Evolutionary conservation across 2,797 vertebrate species (phyloP), one percentile per base, ranked within the genome.

Genomic region (Thaleichthys pacificus): DNA sequence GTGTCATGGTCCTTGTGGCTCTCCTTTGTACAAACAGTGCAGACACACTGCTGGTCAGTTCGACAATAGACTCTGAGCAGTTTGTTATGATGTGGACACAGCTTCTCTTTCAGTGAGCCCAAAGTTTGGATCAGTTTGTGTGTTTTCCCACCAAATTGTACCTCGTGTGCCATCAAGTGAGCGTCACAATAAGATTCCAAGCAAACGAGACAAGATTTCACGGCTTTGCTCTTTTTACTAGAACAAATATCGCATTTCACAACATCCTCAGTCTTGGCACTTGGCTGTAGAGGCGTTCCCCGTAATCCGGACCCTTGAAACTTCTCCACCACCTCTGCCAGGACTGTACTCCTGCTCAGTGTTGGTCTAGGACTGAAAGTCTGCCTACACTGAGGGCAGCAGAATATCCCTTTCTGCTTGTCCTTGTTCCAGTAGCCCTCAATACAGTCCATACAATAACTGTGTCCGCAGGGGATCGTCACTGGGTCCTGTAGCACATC

Each of bases 401-500:
- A 89, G 87, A 84, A 90, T 26, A 84, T 87, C 2, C 80, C 75
- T 26, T 86, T 91, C 69, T 88, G 83, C 58, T 89, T 90, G 2
- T 73, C 21, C 73, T 88, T 69, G 73, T 81, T 87, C 93, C 93
- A 94, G 85, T 91, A 93, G 69, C 91, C 89, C 5, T 91, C 89
- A 5, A 94, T 92, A 28, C 93, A 94, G 35, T 76, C 82, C 88
- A 91, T 64, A 3, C 92, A 94, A 62, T 92, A 92, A 71, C 90
- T 92, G 84, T 92, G 91, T 65, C 92, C 92, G 3, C 92, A 93
- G 3, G 93, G 93, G 75, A 93, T 92, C 0, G 92, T 94, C 70
- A 90, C 93, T 1, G 93, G 93, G 69, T 93, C 91, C 38, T 79
- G 76, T 8, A 93, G 72, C 0, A 92, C 74, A 26, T 93, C 92